Evolutionary conservation across 2,113 vertebrate genomes (phyloP).

Genomic region (Brachyhypopomus gauderio): DNA sequence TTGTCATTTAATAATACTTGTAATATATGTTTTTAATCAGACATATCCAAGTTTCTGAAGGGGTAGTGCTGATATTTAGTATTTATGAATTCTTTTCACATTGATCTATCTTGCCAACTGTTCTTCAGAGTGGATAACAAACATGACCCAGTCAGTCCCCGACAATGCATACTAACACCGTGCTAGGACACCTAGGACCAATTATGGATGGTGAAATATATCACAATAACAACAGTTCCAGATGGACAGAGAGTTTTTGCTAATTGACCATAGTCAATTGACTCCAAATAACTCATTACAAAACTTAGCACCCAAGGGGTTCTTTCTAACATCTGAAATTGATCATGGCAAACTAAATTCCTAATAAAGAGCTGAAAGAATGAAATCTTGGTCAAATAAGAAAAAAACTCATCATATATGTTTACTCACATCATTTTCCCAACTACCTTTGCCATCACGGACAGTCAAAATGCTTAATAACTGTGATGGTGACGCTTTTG

Average conservation of each 20-base stretch:
- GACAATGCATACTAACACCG: background rate
- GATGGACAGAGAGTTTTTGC: background rate
- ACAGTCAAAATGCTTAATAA: background rate
- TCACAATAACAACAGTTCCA: background rate
- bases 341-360: conserved; percentile 24
- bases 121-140: background rate
- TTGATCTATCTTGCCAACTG: conserved; percentile 3
- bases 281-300: conserved; percentile 5
- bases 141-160: background rate
- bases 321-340: conserved; percentile 18
- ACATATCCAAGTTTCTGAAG: background rate
- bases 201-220: background rate
- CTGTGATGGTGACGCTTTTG: background rate
- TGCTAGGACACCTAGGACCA: background rate
- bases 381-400: conserved; percentile 6
- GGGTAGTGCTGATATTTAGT: background rate
- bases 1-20: background rate
- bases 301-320: conserved; percentile 15
- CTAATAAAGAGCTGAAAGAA: background rate
- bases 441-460: background rate
- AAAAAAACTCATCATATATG: background rate
- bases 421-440: background rate
- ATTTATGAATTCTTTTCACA: background rate
- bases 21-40: background rate
- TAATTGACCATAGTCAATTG: background rate